phyloP scores from a whole-genome alignment of 2,797 vertebrate genomes.

The Pachyuromys duprasi region DNA sequence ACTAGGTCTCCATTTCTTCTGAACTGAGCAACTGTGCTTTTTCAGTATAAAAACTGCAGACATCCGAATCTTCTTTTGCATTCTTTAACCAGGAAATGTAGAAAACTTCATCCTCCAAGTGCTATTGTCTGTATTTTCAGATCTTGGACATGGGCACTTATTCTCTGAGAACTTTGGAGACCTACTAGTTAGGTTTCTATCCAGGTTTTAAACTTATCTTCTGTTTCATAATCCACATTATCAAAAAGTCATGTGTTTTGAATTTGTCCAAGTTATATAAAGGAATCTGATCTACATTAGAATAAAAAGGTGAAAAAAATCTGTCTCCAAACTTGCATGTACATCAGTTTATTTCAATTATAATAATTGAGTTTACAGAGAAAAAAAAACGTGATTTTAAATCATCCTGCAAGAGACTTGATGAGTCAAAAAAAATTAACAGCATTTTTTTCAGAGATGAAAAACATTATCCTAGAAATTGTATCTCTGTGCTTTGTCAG shows the following conservation, averaged over 20 bases:
- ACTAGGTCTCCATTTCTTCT: neutral
- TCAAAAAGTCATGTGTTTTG: neutral
- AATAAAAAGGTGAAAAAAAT: conserved; percentile 12
- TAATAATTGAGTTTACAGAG: neutral
- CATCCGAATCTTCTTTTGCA: neutral
- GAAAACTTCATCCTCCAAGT: fast-evolving
- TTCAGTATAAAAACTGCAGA: neutral
- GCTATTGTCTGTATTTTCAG: neutral
- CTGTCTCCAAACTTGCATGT: neutral
- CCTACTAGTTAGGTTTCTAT: neutral
- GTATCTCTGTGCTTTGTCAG: conserved; percentile 40
- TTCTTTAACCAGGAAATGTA: neutral
- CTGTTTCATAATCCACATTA: neutral
- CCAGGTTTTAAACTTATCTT: neutral
- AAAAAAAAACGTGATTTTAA: neutral
- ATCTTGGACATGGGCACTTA: neutral
- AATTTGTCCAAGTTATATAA: neutral
- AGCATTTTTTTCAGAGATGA: neutral
- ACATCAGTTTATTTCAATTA: neutral
- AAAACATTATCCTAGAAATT: neutral
- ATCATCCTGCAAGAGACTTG: neutral
- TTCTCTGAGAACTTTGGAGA: neutral
- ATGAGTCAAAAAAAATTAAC: conserved; percentile 32
- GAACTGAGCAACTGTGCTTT: neutral
- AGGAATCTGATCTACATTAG: neutral